Evolutionary conservation across 2,888 invertebrate species (phyloP), one percentile per base, ranked within the genome.

Genomic region (Drosophila anomalata): DNA sequence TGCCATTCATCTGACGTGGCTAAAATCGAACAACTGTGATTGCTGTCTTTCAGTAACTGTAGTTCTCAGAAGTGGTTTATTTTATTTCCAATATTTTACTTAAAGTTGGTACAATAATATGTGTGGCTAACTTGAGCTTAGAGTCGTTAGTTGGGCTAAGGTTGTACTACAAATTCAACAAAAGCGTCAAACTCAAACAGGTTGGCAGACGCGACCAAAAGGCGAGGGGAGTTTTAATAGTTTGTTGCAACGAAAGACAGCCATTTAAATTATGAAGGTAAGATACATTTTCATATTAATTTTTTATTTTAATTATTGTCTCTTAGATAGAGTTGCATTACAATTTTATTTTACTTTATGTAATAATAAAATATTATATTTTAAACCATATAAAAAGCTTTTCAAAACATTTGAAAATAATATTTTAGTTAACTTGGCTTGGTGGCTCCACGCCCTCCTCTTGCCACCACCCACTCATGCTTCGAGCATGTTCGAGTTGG

Each of bases 151-250:
- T 8, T 14, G 31, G 12, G 54, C 29, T 26, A 29, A 11, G 54
- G 55, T 48, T 31, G 44, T 6, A 14, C 8, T 17, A 39, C 47
- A 33, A 65, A 67, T 82, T 79, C 82, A 79, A 46, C 57, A 44
- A 20, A 20, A 11, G 48, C 53, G 26, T 73, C 79, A 61, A 79
- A 69, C 84, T 59, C 46, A 58, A 84, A 79, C 85, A 84, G 81
- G 81, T 84, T 84, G 82, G 47, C 11, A 11, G 47, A 9, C 9
- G n/a, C 6, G 36, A 2, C n/a, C 31, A 48, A 57, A 6, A 11
- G 17, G 2, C 63, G 29, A 52, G 63, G 22, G 22, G 6, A 4
- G 42, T 6, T 6, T 1, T 1, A 12, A 7, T 3, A 33, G 50
- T 48, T 29, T 44, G 14, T 14, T 7, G 12, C 12, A 11, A 12